Base-by-base conservation (phyloP, 2,797 vertebrate genomes). In the Oreonectes daqikongensis region DNA sequence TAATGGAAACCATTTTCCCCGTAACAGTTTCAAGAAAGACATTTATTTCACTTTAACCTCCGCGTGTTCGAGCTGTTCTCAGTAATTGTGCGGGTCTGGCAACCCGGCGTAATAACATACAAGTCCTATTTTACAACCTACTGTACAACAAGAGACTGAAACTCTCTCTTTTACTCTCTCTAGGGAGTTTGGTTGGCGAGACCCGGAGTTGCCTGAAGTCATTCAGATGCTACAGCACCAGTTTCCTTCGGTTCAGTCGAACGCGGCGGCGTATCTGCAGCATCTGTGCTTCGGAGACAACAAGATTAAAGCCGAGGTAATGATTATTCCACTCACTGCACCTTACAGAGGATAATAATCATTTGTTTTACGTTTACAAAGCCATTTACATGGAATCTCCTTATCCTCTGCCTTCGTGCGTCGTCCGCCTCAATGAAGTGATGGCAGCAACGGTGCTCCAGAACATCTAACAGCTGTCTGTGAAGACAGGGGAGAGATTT, bases 181-280 rank as follows among this genome's bases (percentile, higher is more conserved):
- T 88, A 99, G 97, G 92, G 98, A 99, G 88, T 98, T 99, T 79
- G 98, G 97, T 83, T 99, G 98, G 98, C 92, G 98, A 92, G 98
- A 99, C 90, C 98, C 98, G 0, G 98, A 99, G 87, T 94, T 99
- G 86, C 98, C 98, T 42, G 98, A 99, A 87, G 98, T 99, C 84
- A 99, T 99, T 88, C 97, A 99, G 91, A 99, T 99, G 98, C 88
- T 99, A 80, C 98, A 99, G 75, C 97, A 99, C 86, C 97, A 99
- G 20, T 99, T 99, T 84, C 98, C 97, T n/a, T 99, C 98, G 0
- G 98, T 99, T 81, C 98, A 99, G 86, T 98, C 98, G 11, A 99
- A 99, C 8, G 98, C 98, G 52, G 97, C 97, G 20, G 97, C 97
- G 74, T 99, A 99, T 82, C 93, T 99, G 59, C 98, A 99, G 75